Percentiles rank a stretch among this genome's conserved stretches.
Evolutionary conservation across 2,797 vertebrate genomes (phyloP).

Genomic region (Euphonia xanthogaster): DNA sequence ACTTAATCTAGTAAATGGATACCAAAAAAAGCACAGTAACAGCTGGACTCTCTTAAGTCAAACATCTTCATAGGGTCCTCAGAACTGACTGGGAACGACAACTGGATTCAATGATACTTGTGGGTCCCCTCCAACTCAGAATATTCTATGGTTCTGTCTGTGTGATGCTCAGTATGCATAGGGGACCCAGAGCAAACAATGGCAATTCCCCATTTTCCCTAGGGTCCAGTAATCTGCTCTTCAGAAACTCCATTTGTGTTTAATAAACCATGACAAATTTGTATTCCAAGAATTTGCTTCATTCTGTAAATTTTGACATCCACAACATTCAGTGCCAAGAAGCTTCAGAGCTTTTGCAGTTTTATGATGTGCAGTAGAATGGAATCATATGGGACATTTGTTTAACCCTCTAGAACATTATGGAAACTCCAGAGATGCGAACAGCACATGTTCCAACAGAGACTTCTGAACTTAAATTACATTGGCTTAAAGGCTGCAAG

Average conservation of each 20-base stretch:
- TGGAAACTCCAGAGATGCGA: accelerated
- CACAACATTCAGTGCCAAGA: neutral
- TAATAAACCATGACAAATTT: neutral
- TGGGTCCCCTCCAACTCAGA: neutral
- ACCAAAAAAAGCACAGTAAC: neutral
- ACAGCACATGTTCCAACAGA: neutral
- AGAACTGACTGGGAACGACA: neutral
- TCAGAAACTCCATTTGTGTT: neutral
- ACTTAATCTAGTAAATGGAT: neutral
- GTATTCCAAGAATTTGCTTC: neutral
- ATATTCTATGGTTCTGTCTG: neutral
- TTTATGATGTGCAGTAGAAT: neutral
- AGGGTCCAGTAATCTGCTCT: neutral
- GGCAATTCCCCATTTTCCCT: neutral
- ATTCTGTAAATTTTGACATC: neutral
- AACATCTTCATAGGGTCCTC: neutral
- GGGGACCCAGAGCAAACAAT: neutral
- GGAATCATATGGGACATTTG: neutral
- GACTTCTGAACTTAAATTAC: neutral
- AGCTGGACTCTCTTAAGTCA: neutral
- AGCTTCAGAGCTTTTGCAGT: neutral
- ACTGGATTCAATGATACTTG: neutral
- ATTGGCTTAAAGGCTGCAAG: neutral
- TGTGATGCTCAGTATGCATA: neutral
- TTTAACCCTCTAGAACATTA: neutral